These are phyloP conservation scores for Bufotes viridis DNA, from an alignment of 2,797 vertebrate species.

Conservation along the genomic window DNA sequence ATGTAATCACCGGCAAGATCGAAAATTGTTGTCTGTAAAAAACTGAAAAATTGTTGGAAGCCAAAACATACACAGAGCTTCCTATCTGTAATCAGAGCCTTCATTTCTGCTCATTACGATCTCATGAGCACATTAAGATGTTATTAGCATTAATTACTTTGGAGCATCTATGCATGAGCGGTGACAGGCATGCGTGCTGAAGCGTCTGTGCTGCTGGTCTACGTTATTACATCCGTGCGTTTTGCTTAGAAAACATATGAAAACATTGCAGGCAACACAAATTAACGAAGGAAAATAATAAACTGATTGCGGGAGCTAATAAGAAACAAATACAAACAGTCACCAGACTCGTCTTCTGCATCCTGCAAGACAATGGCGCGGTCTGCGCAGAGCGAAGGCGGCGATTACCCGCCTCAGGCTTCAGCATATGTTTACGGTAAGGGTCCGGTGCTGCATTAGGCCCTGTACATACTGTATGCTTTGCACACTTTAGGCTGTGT, in stretches of 20 bases:
- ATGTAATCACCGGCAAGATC: slow-evolving; percentile 84
- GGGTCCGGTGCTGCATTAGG: no score
- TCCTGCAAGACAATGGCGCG: background rate
- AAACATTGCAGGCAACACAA: slow-evolving; percentile 86
- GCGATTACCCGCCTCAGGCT: background rate
- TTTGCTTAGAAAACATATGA: slow-evolving; percentile 86
- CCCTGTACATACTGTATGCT: no score
- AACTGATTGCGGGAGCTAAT: slow-evolving; percentile 73
- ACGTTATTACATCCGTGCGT: slow-evolving; percentile 83
- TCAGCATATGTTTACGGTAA: background rate
- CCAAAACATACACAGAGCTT: slow-evolving; percentile 84
- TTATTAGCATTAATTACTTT: slow-evolving; percentile 89
- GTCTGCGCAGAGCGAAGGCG: background rate
- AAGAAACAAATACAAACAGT: slow-evolving; percentile 44
- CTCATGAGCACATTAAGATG: slow-evolving; percentile 88
- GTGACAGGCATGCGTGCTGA: slow-evolving; percentile 71
- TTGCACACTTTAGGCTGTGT: no score
- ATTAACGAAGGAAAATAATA: slow-evolving; percentile 79
- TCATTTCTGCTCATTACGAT: slow-evolving; percentile 88
- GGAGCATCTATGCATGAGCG: slow-evolving; percentile 83
- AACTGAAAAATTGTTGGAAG: slow-evolving; percentile 82
- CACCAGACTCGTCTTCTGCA: background rate
- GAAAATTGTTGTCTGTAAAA: slow-evolving; percentile 84
- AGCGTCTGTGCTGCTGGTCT: slow-evolving; percentile 73
- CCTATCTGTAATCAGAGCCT: slow-evolving; percentile 87